Evolutionary conservation across 1,140 invertebrate species (phyloP), one percentile per base, ranked within the genome.

Genomic region (Odontomachus brunneus): DNA sequence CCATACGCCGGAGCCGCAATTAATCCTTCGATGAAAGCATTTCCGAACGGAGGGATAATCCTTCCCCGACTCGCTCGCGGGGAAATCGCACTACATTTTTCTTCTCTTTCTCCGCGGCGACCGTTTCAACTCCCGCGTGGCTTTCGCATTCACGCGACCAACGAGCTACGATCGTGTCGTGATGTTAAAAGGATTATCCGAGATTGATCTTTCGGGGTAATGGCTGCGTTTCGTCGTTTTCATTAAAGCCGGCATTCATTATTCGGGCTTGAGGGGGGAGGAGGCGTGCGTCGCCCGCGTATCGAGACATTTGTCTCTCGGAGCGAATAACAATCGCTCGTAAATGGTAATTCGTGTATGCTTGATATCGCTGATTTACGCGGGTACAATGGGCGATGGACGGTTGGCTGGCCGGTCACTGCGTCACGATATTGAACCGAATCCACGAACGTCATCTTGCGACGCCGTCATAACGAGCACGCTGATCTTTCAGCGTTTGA

Each of bases 211-310:
- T 57, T n/a, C 14, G 63, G 17, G 22, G 24, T 80, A 80, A 80
- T 57, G 75, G 75, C 65, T 59, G 33, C 33, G 75, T 80, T 80
- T 78, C 63, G 63, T 51, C 75, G 75, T 78, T 78, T 78, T 80
- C 75, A 80, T 80, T 80, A 80, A 71, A 69, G 65, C 75, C 51
- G 65, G 75, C 75, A 80, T 80, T 80, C 75, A 80, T 80, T 80
- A 80, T 57, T 59, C 65, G 33, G 33, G 65, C 51, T 33, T 24
- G 51, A 59, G 53, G 53, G 75, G 26, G 29, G 49, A 19, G 3
- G 14, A 26, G 29, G 22, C 19, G 11, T 24, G 38, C 38, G 38
- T 44, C 38, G 38, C 3, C 38, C 29, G 60, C 48, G 62, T 5
- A 19, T 9, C 65, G 51, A 80, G 75, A 80, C 75, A 80, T 80